Conservation (phyloP, 64 coral and sea anemone genomes). For the Pocillopora damicornis region DNA sequence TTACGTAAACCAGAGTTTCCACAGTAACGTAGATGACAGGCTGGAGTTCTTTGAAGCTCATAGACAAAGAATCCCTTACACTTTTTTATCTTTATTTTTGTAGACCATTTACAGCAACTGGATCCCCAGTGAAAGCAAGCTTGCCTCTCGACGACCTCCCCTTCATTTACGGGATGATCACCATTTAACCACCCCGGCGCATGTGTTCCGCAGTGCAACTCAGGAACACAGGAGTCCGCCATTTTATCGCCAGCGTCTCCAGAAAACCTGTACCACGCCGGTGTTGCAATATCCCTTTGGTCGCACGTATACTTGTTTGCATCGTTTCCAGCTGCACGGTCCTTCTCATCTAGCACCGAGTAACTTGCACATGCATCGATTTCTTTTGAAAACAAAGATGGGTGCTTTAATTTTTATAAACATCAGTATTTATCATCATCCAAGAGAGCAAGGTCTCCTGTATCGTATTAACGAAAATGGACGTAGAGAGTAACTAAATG, state of each 20-base stretch:
- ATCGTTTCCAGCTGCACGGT: constrained; percentile 12
- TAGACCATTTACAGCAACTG: constrained; percentile 34
- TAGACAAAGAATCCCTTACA: constrained; percentile 23
- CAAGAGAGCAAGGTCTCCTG: no score
- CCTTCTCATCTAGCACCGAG: not conserved
- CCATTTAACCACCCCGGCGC: constrained; percentile 8
- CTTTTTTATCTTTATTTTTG: constrained; percentile 37
- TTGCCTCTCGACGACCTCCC: constrained; percentile 10
- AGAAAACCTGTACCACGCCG: constrained; percentile 20
- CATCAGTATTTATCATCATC: no score
- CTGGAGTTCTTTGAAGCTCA: constrained; percentile 19
- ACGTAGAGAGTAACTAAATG: no score
- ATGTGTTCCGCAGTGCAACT: constrained; percentile 28
- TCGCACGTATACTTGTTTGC: not conserved
- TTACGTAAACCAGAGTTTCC: constrained; percentile 21
- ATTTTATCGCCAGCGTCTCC: constrained; percentile 22
- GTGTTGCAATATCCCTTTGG: not conserved
- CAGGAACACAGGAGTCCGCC: constrained; percentile 15
- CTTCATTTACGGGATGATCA: not conserved
- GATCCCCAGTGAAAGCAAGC: constrained; percentile 26
- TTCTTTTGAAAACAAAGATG: not conserved
- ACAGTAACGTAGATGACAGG: constrained; percentile 26
- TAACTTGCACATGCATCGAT: constrained; percentile 7
- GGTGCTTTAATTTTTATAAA: not conserved
- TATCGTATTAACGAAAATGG: no score